A percentile compares a stretch with the other conserved stretches of the same genome.
These are phyloP conservation scores for Tanytarsus gracilentus DNA, from an alignment of 2,888 invertebrate species.

Conservation along the genomic window DNA sequence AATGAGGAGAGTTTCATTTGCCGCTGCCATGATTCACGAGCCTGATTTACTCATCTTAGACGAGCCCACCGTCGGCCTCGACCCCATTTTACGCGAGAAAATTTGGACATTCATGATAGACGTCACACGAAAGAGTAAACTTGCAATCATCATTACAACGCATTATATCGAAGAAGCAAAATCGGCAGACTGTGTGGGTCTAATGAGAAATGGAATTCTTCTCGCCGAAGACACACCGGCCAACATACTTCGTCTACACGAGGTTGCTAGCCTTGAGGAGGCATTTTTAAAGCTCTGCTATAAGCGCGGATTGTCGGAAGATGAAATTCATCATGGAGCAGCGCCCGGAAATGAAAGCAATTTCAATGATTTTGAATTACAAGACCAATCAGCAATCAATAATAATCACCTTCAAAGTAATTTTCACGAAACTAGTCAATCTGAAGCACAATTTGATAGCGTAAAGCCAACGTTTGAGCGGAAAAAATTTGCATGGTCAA, in stretches of 20 bases:
- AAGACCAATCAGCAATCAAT: not conserved
- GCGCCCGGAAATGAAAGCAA: not conserved
- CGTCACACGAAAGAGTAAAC: constrained; percentile 57
- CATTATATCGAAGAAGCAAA: constrained; percentile 91
- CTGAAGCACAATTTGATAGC: constrained; percentile 29
- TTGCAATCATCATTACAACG: constrained; percentile 84
- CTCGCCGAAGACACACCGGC: constrained; percentile 77
- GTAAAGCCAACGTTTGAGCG: not conserved
- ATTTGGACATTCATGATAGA: constrained; percentile 81
- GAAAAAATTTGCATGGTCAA: constrained; percentile 11
- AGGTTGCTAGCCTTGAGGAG: constrained; percentile 70
- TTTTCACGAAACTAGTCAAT: constrained; percentile 42
- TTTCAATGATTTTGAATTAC: not conserved
- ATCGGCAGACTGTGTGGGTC: constrained; percentile 72
- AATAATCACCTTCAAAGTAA: constrained; percentile 31
- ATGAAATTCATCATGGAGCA: not conserved
- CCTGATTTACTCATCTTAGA: constrained; percentile 83
- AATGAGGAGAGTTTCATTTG: constrained; percentile 79
- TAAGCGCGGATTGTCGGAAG: constrained; percentile 15
- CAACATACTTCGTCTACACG: constrained; percentile 57
- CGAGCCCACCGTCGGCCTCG: constrained; percentile 88
- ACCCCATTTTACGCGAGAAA: constrained; percentile 78
- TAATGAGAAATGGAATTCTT: constrained; percentile 77
- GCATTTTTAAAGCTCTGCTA: constrained; percentile 60
- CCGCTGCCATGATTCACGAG: constrained; percentile 78